A percentile compares a stretch with the other conserved stretches of the same genome.
phyloP scores from a whole-genome alignment of 2,113 vertebrate species.

The Albula glossodonta region DNA sequence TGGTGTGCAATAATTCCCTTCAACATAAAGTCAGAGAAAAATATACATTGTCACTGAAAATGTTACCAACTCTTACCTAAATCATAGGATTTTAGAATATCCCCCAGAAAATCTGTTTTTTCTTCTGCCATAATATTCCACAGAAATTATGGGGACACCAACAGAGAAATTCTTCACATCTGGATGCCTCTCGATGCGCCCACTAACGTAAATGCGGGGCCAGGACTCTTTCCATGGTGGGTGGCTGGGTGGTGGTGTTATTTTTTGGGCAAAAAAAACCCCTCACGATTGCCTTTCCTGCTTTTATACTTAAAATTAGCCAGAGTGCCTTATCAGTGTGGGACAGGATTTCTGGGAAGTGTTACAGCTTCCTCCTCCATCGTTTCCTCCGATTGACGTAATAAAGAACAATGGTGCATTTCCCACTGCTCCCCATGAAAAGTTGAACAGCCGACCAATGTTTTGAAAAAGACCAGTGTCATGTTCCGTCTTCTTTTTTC shows the following conservation, averaged over 20 bases:
- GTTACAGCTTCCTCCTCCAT: conserved; percentile 87
- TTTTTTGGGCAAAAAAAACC: conserved; percentile 76
- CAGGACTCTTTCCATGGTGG: conserved; percentile 55
- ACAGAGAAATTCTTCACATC: conserved; percentile 13
- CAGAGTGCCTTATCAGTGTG: conserved; percentile 87
- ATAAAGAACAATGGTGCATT: conserved; percentile 65
- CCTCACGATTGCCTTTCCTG: conserved; percentile 90
- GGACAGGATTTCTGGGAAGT: conserved; percentile 79
- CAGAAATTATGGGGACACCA: conserved; percentile 34
- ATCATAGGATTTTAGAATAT: conserved; percentile 63
- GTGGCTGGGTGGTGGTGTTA: conserved; percentile 58
- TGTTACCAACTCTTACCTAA: conserved; percentile 57
- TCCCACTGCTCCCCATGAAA: neutral
- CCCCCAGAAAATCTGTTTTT: conserved; percentile 59
- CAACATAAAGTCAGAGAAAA: neutral
- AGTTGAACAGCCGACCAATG: neutral
- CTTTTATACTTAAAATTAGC: conserved; percentile 87
- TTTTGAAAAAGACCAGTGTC: neutral
- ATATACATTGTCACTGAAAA: neutral
- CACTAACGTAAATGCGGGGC: conserved; percentile 23
- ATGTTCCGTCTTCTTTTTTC: neutral
- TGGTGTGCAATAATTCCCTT: neutral
- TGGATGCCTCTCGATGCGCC: neutral
- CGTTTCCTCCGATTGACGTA: conserved; percentile 82
- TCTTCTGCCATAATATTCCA: conserved; percentile 81